Conservation (phyloP, 2,888 invertebrate genomes). For the Muscina levida region DNA sequence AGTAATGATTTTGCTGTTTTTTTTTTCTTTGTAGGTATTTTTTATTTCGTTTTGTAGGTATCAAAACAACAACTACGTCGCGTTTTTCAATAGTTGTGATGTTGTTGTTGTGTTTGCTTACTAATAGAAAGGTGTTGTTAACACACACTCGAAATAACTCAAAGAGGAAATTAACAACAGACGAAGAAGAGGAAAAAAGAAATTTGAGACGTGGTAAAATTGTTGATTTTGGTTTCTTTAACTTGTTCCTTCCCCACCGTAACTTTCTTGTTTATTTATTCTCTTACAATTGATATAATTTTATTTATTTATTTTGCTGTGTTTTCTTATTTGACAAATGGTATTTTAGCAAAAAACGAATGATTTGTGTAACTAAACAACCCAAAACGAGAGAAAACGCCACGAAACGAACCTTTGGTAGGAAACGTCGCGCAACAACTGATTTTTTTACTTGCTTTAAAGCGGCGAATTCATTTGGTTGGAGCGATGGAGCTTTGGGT, state of each 20-base stretch:
- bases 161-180: constrained; percentile 38
- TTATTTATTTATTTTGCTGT: not conserved
- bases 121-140: constrained; percentile 65
- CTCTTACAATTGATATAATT: not conserved
- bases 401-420: constrained; percentile 59
- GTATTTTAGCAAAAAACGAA: not conserved
- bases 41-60: constrained; percentile 42
- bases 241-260: constrained; percentile 12
- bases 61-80: constrained; percentile 46
- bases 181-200: constrained; percentile 38
- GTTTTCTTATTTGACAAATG: not conserved
- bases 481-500: not conserved
- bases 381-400: constrained; percentile 51
- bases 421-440: constrained; percentile 64
- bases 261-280: not conserved
- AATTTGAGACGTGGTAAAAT: constrained; percentile 62
- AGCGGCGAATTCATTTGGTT: constrained; percentile 51
- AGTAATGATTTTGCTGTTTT: constrained; percentile 28
- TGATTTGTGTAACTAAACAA: constrained; percentile 48
- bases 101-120: constrained; percentile 45
- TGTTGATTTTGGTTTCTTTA: constrained; percentile 17
- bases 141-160: constrained; percentile 37
- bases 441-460: constrained; percentile 47
- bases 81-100: constrained; percentile 40
- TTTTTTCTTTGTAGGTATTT: too few relatives aligned